Base-by-base conservation (phyloP, 1,140 invertebrate species). In the Lineus longissimus region DNA sequence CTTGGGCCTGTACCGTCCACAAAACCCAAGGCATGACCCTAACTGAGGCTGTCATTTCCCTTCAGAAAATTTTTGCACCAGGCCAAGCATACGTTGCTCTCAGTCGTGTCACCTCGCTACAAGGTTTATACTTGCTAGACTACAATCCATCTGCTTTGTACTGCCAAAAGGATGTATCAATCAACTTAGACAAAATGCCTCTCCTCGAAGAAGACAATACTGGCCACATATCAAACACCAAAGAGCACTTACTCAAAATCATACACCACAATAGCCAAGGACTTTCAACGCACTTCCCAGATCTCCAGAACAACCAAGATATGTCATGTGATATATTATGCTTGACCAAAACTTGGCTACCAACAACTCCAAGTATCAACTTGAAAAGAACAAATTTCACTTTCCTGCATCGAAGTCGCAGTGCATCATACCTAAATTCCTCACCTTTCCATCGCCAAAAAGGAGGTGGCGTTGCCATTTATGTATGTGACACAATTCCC, bases 41-140 rank as follows among this genome's bases (percentile, higher is more conserved):
- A 1, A 54, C 65, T 13, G 58, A 65, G 25, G 59, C 54, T 57
- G 65, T 63, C 30, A 54, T 68, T 36, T 67, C 65, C 29, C 62
- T 67, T 33, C 27, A 63, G 65, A 64, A 41, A 33, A 13, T 22
- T 47, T 68, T 65, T 31, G 54, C 55, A 45, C 25, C 59, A 19
- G 69, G 69, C 33, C 66, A 65, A 29, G 59, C 60, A 58, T 67
- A 70, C 55, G 69, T 70, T 36, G 62, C 65, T 30, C 27, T 67
- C 7, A 70, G 69, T 51, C 61, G 69, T 55, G 66, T 65, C 22
- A 67, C 61, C n/a, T 56, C 45, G 15, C 47, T 68, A 0, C 13
- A 30, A 22, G 66, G 64, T 25, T 60, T 70, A 27, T 47, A 59
- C 36, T 33, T 70, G 23, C n/a, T n/a, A n/a, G n/a, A n/a, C n/a